These are phyloP conservation scores for Philaethria dido DNA, from an alignment of 2,888 invertebrate species.

Conservation along the genomic window DNA sequence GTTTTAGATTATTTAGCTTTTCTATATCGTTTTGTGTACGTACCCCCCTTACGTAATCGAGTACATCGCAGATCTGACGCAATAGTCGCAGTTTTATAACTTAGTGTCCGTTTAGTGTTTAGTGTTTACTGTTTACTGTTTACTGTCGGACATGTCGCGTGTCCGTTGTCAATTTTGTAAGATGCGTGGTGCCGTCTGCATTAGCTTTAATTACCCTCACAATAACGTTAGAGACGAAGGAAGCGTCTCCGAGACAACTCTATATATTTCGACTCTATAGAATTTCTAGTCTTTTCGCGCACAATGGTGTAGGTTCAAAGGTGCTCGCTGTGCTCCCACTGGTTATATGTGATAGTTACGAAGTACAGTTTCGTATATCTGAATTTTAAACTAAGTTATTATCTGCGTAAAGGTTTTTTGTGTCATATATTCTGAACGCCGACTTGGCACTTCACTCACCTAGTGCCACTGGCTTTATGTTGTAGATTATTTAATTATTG, in stretches of 20 bases:
- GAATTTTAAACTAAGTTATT: constrained; percentile 60
- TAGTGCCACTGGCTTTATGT: constrained; percentile 78
- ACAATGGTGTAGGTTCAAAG: constrained; percentile 74
- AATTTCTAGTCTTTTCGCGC: constrained; percentile 80
- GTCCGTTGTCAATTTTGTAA: constrained; percentile 43
- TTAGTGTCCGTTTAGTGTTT: neutral
- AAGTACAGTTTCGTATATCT: constrained; percentile 61
- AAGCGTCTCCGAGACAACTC: constrained; percentile 19
- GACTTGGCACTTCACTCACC: constrained; percentile 67
- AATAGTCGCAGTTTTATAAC: constrained; percentile 2
- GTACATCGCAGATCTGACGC: constrained; percentile 64
- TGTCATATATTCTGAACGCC: constrained; percentile 77
- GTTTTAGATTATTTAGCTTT: constrained; percentile 32
- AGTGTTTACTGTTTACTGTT: constrained; percentile 3
- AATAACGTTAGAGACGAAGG: constrained; percentile 16
- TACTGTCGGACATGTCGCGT: constrained; percentile 12
- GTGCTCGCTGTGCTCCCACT: constrained; percentile 72
- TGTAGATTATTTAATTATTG: constrained; percentile 57
- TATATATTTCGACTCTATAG: constrained; percentile 52
- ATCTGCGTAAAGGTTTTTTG: constrained; percentile 64
- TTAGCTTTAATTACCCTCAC: constrained; percentile 71
- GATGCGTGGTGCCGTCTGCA: constrained; percentile 56
- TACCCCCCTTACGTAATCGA: constrained; percentile 44
- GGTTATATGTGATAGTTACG: constrained; percentile 73
- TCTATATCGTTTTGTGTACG: constrained; percentile 28